Evolutionary conservation across 2,113 vertebrate genomes (phyloP), one percentile per base, ranked within the genome.

Genomic region (Psammodynastes pulverulentus): DNA sequence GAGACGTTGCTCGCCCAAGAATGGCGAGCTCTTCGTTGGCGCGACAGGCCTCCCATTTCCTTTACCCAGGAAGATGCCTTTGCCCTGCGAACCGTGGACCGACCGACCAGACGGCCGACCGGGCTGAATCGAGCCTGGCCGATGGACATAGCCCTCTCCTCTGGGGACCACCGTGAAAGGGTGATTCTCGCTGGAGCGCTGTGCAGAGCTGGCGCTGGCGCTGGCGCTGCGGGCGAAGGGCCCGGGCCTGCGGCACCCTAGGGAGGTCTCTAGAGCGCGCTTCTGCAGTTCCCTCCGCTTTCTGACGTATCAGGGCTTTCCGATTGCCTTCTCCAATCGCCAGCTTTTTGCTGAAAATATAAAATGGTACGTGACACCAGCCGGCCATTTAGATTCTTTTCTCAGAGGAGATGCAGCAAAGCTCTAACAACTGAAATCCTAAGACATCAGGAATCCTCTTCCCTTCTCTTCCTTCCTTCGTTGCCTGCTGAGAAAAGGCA

Each of bases 351-450:
- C 53, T 53, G 92, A 91, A 45, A 93, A 91, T 26, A 72, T 45
- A 92, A 89, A 94, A 84, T 89, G 84, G 23, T 26, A 34, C n/a
- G 1, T 23, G 84, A 5, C 24, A 7, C 39, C 2, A 56, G 15
- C 2, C 39, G 12, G 8, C 10, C 3, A 48, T 45, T 45, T 15
- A 39, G 62, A 62, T 58, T 48, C 19, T 58, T 49, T 92, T 94
- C 67, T 48, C 89, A 2, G 52, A 4, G 4, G 45, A 86, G 43
- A n/a, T 23, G 29, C 29, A 26, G 48, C 58, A 5, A 52, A 48
- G 17, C 54, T 5, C 15, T 88, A 17, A 92, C 21, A 95, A 94
- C 92, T 87, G 95, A 96, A 96, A 86, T 51, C 2, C 39, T 56
- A 1, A 58, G 88, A 87, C 93, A 89, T 87, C 93, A 79, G 67